Base-by-base conservation (phyloP, 2,888 invertebrate species). In the Amphipyra tragopoginis region DNA sequence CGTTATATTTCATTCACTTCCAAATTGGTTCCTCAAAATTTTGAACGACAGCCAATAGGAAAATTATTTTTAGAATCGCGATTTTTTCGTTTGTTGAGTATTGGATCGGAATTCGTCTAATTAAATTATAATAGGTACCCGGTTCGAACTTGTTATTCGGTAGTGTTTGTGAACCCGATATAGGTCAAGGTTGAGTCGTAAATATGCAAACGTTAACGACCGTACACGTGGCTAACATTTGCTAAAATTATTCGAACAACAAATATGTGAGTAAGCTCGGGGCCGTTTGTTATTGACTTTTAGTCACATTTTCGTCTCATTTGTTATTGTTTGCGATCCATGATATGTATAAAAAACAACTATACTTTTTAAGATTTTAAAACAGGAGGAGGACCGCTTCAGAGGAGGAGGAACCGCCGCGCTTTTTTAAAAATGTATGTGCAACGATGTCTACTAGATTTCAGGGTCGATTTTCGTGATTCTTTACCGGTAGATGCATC, bases 11-110 rank as follows among this genome's bases (percentile, higher is more conserved):
- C 55, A 54, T 40, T 53, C 50, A 44, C n/a, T 44, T 54, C 26
- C 43, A 42, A 65, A 72, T 42, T 29, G 7, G 21, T 58, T 57
- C n/a, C 36, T 49, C 21, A 53, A 21, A n/a, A 42, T 65, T 64
- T 72, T 75, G 75, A 72, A 69, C 60, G 33, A 49, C 10, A 63
- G 77, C 75, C 77, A 77, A 73, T 15, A 54, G 54, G 59, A 56
- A 57, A 72, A 64, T 21, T 59, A 68, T 72, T 56, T 52, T 26
- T 63, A 69, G 57, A 56, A 11, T 3, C 6, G 39, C 7, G 5
- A 21, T 57, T 59, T 67, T 47, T 38, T n/a, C n/a, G n/a, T n/a
- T n/a, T n/a, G n/a, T n/a, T n/a, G n/a, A n/a, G 8, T 21, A 40
- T 7, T 14, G 3, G 36, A 10, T 33, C 9, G 21, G 21, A 53